A percentile compares a stretch with the other conserved stretches of the same genome.
Conservation (phyloP, 1,140 invertebrate species). For the Lepidurus packardi region DNA sequence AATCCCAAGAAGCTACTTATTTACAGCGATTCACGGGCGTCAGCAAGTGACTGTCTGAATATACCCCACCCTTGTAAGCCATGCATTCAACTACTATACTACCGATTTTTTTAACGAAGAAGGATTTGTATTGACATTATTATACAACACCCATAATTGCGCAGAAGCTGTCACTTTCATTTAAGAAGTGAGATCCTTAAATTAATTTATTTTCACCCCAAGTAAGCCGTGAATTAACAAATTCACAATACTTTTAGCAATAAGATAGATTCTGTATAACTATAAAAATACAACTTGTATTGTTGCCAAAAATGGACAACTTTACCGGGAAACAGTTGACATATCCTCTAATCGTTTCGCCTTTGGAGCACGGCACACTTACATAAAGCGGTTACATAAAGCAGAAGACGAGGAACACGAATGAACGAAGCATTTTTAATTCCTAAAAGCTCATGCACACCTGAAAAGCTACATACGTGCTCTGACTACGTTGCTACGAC, state of each 20-base stretch:
- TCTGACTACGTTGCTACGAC: neutral
- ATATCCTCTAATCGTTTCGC: neutral
- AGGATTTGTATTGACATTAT: neutral
- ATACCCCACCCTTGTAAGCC: neutral
- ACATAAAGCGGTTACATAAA: neutral
- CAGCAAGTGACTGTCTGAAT: neutral
- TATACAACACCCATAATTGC: neutral
- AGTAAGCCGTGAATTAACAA: conserved; percentile 6
- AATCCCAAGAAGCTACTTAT: neutral
- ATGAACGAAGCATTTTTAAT: neutral
- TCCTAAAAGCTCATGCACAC: neutral
- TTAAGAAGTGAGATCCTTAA: neutral
- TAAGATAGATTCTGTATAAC: neutral
- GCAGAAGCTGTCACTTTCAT: neutral
- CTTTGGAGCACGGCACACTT: neutral
- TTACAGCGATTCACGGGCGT: neutral
- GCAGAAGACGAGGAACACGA: neutral
- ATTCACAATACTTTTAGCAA: neutral
- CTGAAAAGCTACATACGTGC: neutral
- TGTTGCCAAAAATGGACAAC: neutral
- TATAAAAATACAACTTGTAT: conserved; percentile 5
- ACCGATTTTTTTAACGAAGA: neutral
- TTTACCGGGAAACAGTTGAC: neutral
- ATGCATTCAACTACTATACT: neutral
- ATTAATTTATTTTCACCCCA: neutral